phyloP scores from a whole-genome alignment of 92 coral and sea anemone species.

The Porites lobata region DNA sequence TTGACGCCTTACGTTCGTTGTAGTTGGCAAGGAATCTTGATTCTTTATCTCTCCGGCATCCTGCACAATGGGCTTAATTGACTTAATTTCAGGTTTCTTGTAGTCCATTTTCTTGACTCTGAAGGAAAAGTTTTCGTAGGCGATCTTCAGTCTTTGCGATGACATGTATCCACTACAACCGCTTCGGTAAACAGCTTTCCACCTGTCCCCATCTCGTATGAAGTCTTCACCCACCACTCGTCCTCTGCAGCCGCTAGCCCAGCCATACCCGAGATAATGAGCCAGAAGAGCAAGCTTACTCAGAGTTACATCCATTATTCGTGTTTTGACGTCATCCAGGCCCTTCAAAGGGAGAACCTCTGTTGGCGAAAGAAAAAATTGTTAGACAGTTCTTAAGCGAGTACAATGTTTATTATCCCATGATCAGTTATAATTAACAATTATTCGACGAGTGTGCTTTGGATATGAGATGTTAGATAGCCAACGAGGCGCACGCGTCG shows the following conservation, averaged over 20 bases:
- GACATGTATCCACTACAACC: conserved; percentile 78
- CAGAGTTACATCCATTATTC: conserved; percentile 76
- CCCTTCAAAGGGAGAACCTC: conserved; percentile 45
- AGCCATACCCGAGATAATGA: conserved; percentile 80
- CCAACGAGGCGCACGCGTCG: too few relatives aligned
- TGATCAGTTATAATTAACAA: too few relatives aligned
- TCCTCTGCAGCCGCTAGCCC: conserved; percentile 80
- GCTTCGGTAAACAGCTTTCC: conserved; percentile 71
- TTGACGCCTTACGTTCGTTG: neutral
- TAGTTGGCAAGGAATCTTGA: conserved; percentile 2
- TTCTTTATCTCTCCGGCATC: conserved; percentile 41
- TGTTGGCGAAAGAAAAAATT: neutral
- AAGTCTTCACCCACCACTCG: conserved; percentile 75
- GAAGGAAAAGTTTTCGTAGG: conserved; percentile 72
- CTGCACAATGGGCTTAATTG: conserved; percentile 49
- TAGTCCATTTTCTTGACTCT: conserved; percentile 71
- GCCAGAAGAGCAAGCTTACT: conserved; percentile 57
- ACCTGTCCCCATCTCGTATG: conserved; percentile 77
- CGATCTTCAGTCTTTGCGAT: conserved; percentile 65
- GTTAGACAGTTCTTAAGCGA: neutral
- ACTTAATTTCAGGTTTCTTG: conserved; percentile 57
- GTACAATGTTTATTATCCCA: neutral
- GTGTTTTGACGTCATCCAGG: conserved; percentile 75
- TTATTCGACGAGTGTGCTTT: too few relatives aligned
- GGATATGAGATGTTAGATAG: too few relatives aligned